Conservation (phyloP, 2,113 vertebrate genomes). For the Rhabdornis inornatus region DNA sequence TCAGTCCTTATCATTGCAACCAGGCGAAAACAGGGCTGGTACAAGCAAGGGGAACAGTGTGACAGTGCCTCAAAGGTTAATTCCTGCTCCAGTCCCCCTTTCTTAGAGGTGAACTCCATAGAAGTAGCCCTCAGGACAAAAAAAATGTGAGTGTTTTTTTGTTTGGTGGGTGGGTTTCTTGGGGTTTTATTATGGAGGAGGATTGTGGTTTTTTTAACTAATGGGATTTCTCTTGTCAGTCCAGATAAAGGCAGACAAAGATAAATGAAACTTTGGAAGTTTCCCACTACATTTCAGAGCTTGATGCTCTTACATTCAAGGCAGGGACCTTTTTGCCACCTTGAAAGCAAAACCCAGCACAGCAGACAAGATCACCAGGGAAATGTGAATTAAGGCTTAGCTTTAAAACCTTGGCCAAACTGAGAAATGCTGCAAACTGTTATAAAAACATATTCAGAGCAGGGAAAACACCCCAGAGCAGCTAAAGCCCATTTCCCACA, state of each 20-base stretch:
- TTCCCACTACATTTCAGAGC: not conserved
- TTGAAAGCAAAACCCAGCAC: not conserved
- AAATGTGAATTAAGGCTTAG: not conserved
- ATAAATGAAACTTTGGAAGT: not conserved
- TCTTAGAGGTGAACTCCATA: not conserved
- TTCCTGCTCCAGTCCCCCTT: not conserved
- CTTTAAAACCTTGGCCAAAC: not conserved
- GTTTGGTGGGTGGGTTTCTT: not conserved
- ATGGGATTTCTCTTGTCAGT: not conserved
- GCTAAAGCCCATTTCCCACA: not conserved
- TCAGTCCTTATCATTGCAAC: not conserved
- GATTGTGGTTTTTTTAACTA: not conserved
- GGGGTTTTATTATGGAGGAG: not conserved
- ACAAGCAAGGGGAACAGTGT: accelerated
- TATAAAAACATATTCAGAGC: accelerated
- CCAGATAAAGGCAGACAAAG: not conserved
- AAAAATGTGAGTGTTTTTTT: not conserved
- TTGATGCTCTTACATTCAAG: not conserved
- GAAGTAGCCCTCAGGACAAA: not conserved
- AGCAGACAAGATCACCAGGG: not conserved
- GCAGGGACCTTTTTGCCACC: not conserved
- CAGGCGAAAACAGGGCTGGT: not conserved
- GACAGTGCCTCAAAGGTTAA: not conserved
- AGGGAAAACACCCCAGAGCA: not conserved
- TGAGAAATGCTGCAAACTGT: not conserved